Base-by-base conservation (phyloP, 2,888 invertebrate genomes). In the Sympetrum striolatum region DNA sequence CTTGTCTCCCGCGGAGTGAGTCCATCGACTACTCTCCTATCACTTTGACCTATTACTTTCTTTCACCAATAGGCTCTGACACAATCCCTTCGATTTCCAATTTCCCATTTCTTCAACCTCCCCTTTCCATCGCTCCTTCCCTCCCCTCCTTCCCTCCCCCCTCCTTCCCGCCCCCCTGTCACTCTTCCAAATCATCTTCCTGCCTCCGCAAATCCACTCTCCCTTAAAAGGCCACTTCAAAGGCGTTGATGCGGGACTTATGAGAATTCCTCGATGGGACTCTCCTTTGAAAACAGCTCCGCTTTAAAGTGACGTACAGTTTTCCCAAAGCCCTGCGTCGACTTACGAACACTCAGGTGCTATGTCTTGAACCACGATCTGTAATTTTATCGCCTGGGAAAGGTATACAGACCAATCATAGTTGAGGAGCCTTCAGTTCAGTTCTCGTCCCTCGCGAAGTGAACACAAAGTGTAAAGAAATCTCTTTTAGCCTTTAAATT, bases 81-180 rank as follows among this genome's bases (percentile, higher is more conserved):
- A 80, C 64, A 86, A 64, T 64, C 48, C 53, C 90, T 90, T 48
- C 90, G 90, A 53, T 81, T 80, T 48, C 80, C 81, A 80, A 31
- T 31, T 73, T 73, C 73, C 64, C 86, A 73, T 81, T 25, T n/a
- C 48, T 58, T 91, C 79, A 48, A 31, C 14, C 39, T 90, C 86
- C 15, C n/a, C n/a, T n/a, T 60, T 22, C 10, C 60, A 3, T 22
- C 60, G 3, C 3, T 12, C 22, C 60, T 22, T 25, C 80, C 44
- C 60, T 8, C 60, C 60, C 3, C 10, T 12, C 10, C 3, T 60
- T 22, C 10, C 60, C 10, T 22, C 60, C 3, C 3, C 60, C 22
- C 60, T 22, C 35, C 80, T 58, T 86, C 91, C 90, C 15, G 79
- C 90, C 90, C 39, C 37, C 80, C 80, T n/a, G 53, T 90, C 64